Evolutionary conservation across 2,113 vertebrate genomes (phyloP).

Genomic region (Rallus limicola): DNA sequence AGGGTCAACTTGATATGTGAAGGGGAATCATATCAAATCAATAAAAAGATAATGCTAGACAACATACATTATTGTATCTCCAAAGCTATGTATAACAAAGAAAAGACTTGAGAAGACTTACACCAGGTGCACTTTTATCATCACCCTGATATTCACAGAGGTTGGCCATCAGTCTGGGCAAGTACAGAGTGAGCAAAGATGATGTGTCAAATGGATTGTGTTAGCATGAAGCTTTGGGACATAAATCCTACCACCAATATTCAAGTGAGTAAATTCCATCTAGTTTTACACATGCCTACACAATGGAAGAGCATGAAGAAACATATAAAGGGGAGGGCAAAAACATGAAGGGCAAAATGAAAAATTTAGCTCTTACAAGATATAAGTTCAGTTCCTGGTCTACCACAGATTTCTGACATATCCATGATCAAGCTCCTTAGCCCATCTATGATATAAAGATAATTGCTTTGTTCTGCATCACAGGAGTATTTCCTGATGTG

Average conservation of each 20-base stretch:
- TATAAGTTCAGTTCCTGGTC: background rate
- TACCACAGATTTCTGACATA: background rate
- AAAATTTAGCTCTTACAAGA: background rate
- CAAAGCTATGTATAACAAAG: background rate
- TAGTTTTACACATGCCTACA: background rate
- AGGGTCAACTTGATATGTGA: background rate
- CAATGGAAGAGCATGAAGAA: background rate
- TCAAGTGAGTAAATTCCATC: background rate
- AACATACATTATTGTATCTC: background rate
- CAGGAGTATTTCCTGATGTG: conserved; percentile 1
- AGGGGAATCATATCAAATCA: background rate
- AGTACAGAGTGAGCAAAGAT: background rate
- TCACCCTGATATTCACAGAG: background rate
- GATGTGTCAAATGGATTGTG: background rate
- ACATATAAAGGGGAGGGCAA: background rate
- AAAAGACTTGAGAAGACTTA: background rate
- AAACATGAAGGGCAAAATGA: background rate
- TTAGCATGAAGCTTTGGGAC: background rate
- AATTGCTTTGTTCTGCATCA: conserved; percentile 33
- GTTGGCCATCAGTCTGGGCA: background rate
- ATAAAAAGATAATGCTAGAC: background rate
- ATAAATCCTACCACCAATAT: background rate
- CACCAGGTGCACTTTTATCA: background rate
- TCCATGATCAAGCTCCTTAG: background rate
- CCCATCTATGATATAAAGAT: background rate